Evolutionary conservation across 2,888 invertebrate genomes (phyloP), one percentile per base, ranked within the genome.

Genomic region (Macaria notata): DNA sequence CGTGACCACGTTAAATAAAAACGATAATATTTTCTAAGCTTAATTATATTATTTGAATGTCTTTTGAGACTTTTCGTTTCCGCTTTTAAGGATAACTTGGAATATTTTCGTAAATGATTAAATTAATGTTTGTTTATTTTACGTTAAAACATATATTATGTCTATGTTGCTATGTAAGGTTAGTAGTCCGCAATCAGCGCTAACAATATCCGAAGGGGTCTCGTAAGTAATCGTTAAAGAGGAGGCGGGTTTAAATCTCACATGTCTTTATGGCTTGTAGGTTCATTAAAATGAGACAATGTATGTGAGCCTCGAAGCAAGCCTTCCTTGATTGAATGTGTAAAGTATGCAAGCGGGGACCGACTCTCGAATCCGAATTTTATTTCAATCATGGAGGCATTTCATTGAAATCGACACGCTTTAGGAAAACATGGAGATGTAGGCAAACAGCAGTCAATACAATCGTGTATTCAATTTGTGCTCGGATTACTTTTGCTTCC

Each of bases 401-500:
- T 79, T 78, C 76, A 80, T 76, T 84, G 79, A 79, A 83, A 84
- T 78, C 76, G 81, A 79, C 75, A 78, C 75, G 81, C 76, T 82
- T 84, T 78, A 76, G 77, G 79, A 73, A 76, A 78, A 77, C 73
- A 73, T 78, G 73, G 71, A 76, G 76, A 79, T 76, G 75, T 77
- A 79, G 83, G 81, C 78, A 78, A 80, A 77, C 75, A 73, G 75
- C 73, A 81, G 78, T 76, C 73, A 78, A 78, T 76, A 75, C 76
- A 83, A 83, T 84, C 83, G 78, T 79, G 86, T 85, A 85, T 86
- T 84, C 86, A 83, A 85, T 86, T 86, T 84, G 82, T 79, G 73
- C 73, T 69, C 64, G 81, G 84, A 84, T 85, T 84, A 84, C 82
- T 78, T 73, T 72, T 79, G 78, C 75, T 78, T 76, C 59, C 71